Conservation (phyloP, 2,797 vertebrate genomes). For the Parambassis ranga region DNA sequence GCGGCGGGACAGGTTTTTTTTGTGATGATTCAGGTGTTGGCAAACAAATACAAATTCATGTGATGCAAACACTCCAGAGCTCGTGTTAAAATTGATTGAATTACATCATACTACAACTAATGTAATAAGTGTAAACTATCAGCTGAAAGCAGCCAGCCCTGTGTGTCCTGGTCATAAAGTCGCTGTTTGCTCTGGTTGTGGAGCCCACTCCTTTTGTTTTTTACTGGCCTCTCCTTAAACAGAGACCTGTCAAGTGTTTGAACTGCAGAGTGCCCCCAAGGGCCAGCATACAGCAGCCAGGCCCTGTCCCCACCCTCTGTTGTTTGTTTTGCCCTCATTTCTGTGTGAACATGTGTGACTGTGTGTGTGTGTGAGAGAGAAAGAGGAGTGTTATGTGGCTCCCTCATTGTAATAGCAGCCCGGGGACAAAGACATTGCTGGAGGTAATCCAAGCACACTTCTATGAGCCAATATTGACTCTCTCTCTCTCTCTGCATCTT, state of each 20-base stretch:
- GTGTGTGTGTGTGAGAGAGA: constrained; percentile 22
- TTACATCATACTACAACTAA: background rate
- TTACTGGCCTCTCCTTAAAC: constrained; percentile 69
- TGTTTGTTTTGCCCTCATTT: constrained; percentile 81
- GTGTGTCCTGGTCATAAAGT: no score
- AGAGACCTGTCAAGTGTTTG: constrained; percentile 59
- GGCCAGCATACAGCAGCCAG: constrained; percentile 55
- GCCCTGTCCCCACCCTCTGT: constrained; percentile 60
- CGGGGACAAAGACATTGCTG: constrained; percentile 61
- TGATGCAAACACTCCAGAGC: constrained; percentile 12
- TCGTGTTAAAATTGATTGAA: background rate
- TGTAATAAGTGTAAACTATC: background rate
- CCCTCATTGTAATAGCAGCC: constrained; percentile 50
- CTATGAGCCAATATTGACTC: constrained; percentile 61
- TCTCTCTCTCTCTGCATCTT: constrained; percentile 7
- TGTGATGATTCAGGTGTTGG: constrained; percentile 63
- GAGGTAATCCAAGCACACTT: constrained; percentile 61
- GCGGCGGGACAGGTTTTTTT: constrained; percentile 64
- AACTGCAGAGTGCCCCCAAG: constrained; percentile 65
- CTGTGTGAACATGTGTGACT: constrained; percentile 50
- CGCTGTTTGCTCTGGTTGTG: no score
- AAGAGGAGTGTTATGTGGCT: constrained; percentile 33
- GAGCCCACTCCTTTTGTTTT: constrained; percentile 62
- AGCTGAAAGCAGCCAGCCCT: background rate
- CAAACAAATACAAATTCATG: constrained; percentile 52